Percentiles rank a stretch among this genome's conserved stretches.
phyloP scores from a whole-genome alignment of 1,140 invertebrate genomes.

The Bradynema listronoti region DNA sequence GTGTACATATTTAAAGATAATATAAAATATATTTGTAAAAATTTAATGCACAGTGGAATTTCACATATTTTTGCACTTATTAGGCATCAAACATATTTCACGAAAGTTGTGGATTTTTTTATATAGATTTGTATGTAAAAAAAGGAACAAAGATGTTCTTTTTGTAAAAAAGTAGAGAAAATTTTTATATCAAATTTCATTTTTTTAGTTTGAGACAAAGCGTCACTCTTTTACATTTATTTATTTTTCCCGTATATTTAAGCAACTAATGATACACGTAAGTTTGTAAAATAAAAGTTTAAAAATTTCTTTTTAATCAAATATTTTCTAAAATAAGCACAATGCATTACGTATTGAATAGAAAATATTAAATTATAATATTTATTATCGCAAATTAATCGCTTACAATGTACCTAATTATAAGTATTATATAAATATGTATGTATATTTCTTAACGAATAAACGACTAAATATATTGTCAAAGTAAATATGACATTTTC shows the following conservation, averaged over 20 bases:
- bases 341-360: background rate
- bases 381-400: background rate
- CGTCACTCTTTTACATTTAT: background rate
- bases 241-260: background rate
- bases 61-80: background rate
- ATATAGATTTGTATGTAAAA: background rate
- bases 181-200: background rate
- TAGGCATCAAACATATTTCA: background rate
- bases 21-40: background rate
- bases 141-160: background rate
- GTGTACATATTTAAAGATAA: background rate
- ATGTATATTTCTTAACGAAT: too few relatives aligned
- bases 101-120: background rate
- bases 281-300: background rate
- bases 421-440: too few relatives aligned
- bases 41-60: background rate
- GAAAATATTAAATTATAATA: background rate
- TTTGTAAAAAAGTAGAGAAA: background rate
- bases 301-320: background rate
- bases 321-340: background rate
- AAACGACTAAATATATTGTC: too few relatives aligned
- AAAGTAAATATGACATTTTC: too few relatives aligned
- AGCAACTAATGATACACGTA: background rate
- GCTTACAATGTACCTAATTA: constrained; percentile 2
- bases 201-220: background rate